A percentile compares a stretch with the other conserved stretches of the same genome.
These are phyloP conservation scores for Porphyrio hochstetteri DNA, from an alignment of 2,113 vertebrate genomes.

Conservation along the genomic window DNA sequence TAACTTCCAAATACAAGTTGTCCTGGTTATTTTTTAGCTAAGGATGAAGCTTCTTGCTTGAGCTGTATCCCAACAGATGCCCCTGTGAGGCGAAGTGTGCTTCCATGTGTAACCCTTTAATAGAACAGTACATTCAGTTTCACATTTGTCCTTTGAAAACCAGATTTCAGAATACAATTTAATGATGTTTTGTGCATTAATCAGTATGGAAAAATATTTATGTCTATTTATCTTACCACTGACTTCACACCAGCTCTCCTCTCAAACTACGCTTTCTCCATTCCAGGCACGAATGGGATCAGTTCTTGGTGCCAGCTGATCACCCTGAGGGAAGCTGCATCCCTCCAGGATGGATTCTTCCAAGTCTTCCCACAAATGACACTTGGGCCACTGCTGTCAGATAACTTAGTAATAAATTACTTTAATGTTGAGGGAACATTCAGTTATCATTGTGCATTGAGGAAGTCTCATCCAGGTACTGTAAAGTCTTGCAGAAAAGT, in stretches of 20 bases:
- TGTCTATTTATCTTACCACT: neutral
- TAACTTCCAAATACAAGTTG: neutral
- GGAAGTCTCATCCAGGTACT: neutral
- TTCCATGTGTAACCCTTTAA: neutral
- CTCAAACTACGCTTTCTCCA: constrained; percentile 23
- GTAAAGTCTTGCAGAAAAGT: neutral
- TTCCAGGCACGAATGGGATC: constrained; percentile 91
- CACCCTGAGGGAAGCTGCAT: constrained; percentile 85
- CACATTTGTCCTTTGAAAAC: neutral
- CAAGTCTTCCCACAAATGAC: constrained; percentile 81
- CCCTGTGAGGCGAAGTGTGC: neutral
- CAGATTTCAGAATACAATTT: neutral
- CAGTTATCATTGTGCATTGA: rapidly evolving
- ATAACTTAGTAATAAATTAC: neutral
- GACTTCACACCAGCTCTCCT: neutral
- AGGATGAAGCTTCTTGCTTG: neutral
- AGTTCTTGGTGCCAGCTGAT: constrained; percentile 83
- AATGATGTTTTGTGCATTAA: neutral
- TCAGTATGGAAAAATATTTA: neutral
- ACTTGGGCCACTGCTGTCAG: constrained; percentile 86
- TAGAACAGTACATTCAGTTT: neutral
- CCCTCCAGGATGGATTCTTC: constrained; percentile 90
- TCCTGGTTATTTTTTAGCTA: neutral
- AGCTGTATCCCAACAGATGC: neutral
- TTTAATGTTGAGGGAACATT: neutral